Percentiles rank a stretch among this genome's conserved stretches.
Conservation (phyloP, 2,113 vertebrate genomes). For the Emydura subglobosa region DNA sequence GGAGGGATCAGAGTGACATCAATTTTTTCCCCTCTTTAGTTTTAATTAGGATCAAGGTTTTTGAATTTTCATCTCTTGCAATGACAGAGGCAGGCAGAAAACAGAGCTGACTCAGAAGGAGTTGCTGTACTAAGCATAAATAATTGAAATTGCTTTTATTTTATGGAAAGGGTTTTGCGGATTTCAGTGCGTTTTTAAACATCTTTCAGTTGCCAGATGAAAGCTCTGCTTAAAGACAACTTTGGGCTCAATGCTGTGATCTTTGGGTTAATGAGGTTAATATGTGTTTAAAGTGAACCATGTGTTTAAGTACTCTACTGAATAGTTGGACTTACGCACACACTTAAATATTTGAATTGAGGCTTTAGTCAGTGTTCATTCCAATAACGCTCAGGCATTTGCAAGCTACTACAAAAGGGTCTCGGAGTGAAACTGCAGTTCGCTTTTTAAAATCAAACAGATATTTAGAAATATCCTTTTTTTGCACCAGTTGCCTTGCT, state of each 20-base stretch:
- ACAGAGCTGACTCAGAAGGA: background rate
- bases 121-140: background rate
- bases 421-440: background rate
- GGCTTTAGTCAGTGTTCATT: background rate
- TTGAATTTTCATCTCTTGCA: background rate
- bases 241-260: background rate
- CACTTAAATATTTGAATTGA: background rate
- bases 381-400: background rate
- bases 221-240: background rate
- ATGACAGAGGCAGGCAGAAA: background rate
- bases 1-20: background rate
- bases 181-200: background rate
- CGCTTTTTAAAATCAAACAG: background rate
- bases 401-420: background rate
- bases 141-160: background rate
- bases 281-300: background rate
- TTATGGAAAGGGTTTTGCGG: background rate
- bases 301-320: background rate
- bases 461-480: background rate
- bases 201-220: background rate
- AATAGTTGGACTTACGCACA: background rate
- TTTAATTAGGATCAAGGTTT: background rate
- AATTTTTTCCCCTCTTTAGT: background rate
- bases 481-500: background rate
- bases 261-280: background rate